Percentiles rank a stretch among this genome's conserved stretches.
phyloP scores from a whole-genome alignment of 2,797 vertebrate species.

The Takifugu rubripes region DNA sequence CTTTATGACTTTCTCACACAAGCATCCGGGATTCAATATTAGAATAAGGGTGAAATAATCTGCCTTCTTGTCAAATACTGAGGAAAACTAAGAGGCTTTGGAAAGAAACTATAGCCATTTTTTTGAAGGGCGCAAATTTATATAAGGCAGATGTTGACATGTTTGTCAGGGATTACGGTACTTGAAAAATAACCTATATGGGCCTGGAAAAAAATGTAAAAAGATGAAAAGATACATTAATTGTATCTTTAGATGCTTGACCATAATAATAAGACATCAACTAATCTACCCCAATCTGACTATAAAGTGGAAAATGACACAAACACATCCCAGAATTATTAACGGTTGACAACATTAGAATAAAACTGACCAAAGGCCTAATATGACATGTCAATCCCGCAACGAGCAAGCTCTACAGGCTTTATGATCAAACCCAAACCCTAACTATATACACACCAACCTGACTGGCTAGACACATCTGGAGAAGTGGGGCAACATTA shows the following conservation, averaged over 20 bases:
- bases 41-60: slow-evolving; percentile 12
- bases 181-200: slow-evolving; percentile 16
- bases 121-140: slow-evolving; percentile 55
- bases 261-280: no score
- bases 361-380: no score
- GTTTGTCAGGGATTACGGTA: slow-evolving; percentile 15
- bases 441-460: slow-evolving; percentile 1
- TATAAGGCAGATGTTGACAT: slow-evolving; percentile 57
- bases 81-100: slow-evolving; percentile 4
- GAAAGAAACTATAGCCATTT: slow-evolving; percentile 5
- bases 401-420: no score
- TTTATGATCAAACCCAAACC: no score
- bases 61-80: slow-evolving; percentile 32
- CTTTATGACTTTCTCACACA: slow-evolving; percentile 59
- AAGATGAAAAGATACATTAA: not conserved
- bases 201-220: slow-evolving; percentile 20
- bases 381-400: no score
- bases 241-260: no score
- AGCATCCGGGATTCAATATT: slow-evolving; percentile 50
- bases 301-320: no score
- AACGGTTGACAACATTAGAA: no score
- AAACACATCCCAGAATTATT: no score
- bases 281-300: no score
- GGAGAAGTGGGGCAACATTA: slow-evolving; percentile 39
- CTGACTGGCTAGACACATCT: slow-evolving; percentile 15